phyloP scores from a whole-genome alignment of 2,888 invertebrate species.

The Drosophila diplacantha region DNA sequence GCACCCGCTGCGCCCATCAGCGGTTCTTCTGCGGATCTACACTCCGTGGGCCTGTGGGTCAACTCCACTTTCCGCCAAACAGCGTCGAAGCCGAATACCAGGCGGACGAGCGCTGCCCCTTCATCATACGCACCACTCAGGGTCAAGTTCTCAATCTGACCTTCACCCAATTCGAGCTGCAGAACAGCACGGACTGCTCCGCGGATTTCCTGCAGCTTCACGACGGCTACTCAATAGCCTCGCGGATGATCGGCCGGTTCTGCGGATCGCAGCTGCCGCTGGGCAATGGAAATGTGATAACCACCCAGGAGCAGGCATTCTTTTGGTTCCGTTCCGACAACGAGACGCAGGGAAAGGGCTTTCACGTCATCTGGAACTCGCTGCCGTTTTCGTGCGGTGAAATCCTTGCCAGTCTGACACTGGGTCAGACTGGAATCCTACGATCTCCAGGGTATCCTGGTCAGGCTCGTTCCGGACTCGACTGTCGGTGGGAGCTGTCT shows the following conservation, averaged over 20 bases:
- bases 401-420: slow-evolving; percentile 77
- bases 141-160: slow-evolving; percentile 87
- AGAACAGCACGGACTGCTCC: slow-evolving; percentile 80
- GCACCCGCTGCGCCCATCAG: slow-evolving; percentile 82
- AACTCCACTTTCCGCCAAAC: slow-evolving; percentile 81
- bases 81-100: slow-evolving; percentile 78
- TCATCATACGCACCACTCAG: slow-evolving; percentile 84
- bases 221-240: slow-evolving; percentile 87
- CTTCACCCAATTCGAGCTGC: slow-evolving; percentile 86
- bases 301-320: slow-evolving; percentile 86
- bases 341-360: slow-evolving; percentile 81
- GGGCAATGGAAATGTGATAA: slow-evolving; percentile 83
- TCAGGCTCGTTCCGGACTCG: slow-evolving; percentile 86
- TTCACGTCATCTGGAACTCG: slow-evolving; percentile 88
- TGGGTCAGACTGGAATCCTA: slow-evolving; percentile 83
- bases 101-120: slow-evolving; percentile 86
- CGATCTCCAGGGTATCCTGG: slow-evolving; percentile 93
- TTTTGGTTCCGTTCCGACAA: slow-evolving; percentile 89
- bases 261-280: slow-evolving; percentile 86
- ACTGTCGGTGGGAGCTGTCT: slow-evolving; percentile 89
- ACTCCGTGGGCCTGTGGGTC: slow-evolving; percentile 79
- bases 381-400: slow-evolving; percentile 86
- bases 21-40: slow-evolving; percentile 82
- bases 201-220: slow-evolving; percentile 89
- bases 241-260: slow-evolving; percentile 86